phyloP scores from a whole-genome alignment of 1,140 invertebrate species.

The Rhopalosiphum maidis region DNA sequence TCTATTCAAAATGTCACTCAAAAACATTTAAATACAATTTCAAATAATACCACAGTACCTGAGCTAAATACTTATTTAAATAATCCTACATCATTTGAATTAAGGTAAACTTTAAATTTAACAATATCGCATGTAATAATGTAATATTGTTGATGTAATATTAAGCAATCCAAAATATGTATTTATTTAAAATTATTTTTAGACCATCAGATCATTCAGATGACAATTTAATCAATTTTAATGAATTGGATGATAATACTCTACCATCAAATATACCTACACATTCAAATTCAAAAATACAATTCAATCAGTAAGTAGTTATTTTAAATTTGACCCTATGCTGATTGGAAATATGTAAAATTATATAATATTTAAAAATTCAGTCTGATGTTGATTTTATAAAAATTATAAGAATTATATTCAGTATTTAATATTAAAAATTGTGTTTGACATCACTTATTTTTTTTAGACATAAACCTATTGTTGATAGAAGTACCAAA shows the following conservation, averaged over 20 bases:
- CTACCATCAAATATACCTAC: not conserved
- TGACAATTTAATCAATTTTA: constrained; percentile 14
- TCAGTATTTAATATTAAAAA: not conserved
- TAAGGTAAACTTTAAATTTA: constrained; percentile 13
- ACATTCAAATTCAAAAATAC: constrained; percentile 5
- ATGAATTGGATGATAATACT: not conserved
- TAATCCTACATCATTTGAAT: not conserved
- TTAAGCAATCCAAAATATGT: not conserved
- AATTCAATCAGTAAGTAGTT: constrained; percentile 57
- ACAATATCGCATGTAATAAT: not conserved
- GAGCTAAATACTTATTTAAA: constrained; percentile 1
- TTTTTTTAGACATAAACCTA: constrained; percentile 63
- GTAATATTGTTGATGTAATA: too few species aligned
- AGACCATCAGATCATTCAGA: not conserved
- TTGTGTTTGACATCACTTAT: not conserved
- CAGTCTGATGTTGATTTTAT: not conserved
- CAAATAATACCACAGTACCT: not conserved
- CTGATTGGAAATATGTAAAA: not conserved
- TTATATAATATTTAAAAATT: not conserved
- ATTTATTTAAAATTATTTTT: not conserved
- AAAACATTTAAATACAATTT: constrained; percentile 9
- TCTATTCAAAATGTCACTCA: not conserved
- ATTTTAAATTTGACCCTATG: not conserved
- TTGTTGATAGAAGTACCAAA: constrained; percentile 77
- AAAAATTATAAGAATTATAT: too few species aligned